These are phyloP conservation scores for Pelochelys cantorii DNA, from an alignment of 2,797 vertebrate genomes.

Conservation along the genomic window DNA sequence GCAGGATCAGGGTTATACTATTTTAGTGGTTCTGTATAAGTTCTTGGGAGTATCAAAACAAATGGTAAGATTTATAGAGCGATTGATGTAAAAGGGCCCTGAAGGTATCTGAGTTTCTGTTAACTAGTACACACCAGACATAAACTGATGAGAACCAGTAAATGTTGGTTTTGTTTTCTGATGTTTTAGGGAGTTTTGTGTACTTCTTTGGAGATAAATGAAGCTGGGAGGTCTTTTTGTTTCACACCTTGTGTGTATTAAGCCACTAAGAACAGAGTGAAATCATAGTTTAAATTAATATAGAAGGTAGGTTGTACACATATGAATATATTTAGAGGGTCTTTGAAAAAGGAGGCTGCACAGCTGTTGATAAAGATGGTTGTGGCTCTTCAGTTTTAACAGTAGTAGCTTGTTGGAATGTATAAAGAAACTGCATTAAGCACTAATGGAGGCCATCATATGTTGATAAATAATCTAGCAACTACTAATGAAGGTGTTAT, in stretches of 20 bases:
- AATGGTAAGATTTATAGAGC: not conserved
- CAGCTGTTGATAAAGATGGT: not conserved
- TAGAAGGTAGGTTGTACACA: not conserved
- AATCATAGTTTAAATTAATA: not conserved
- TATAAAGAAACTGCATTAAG: not conserved
- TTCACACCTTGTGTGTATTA: not conserved
- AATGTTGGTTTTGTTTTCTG: conserved; percentile 45
- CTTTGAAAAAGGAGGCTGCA: not conserved
- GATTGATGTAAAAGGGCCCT: not conserved
- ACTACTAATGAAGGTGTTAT: not conserved
- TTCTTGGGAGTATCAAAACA: not conserved
- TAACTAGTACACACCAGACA: conserved; percentile 34
- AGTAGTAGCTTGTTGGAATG: not conserved
- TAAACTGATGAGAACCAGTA: conserved; percentile 11
- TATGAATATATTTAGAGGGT: not conserved
- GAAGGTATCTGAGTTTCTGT: conserved; percentile 6
- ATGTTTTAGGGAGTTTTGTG: not conserved
- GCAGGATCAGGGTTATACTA: not conserved
- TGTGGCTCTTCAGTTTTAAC: not conserved
- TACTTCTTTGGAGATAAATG: conserved; percentile 12
- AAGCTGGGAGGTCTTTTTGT: not conserved
- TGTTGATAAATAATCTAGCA: not conserved
- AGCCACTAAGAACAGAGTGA: conserved; percentile 17
- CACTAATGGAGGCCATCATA: not conserved
- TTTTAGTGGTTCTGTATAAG: not conserved